Base-by-base conservation (phyloP, 1,140 invertebrate species). In the Drosophila kohkoa region DNA sequence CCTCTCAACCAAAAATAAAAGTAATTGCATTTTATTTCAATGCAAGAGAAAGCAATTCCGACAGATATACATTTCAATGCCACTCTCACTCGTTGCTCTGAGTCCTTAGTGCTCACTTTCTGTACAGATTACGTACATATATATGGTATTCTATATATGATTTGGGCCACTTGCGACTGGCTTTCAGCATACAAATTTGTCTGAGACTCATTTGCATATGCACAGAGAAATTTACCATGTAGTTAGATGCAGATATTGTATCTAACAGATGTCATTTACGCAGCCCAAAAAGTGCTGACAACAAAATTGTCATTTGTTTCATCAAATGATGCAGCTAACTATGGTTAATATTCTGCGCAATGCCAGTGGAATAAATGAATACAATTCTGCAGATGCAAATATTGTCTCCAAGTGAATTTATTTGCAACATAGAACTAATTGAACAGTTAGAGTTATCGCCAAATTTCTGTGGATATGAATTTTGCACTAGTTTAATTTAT, bases 11-110 rank as follows among this genome's bases (percentile, higher is more conserved):
- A 38, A 66, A 65, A 83, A 83, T 70, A 75, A 83, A 82, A 80
- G 77, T 83, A 88, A 89, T 89, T 88, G 80, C 81, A 83, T 81
- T 82, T 85, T 75, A 89, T 89, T 81, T 75, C 77, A 68, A 63
- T 54, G 60, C 62, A 72, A 66, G 57, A n/a, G 30, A 41, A 28
- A 51, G 30, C 54, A 69, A 59, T 49, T 58, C 28, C 30, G 49
- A 49, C 32, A 57, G n/a, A 48, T 20, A n/a, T 28, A 20, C 3
- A 60, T 41, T n/a, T 15, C 35, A 38, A 13, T 13, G 5, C n/a
- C n/a, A 25, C 20, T 25, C 20, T 25, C 20, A 25, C 20, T 25
- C 20, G 20, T 1, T 13, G 0, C 41, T 43, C 41, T n/a, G 41
- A 13, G 11, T 43, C 41, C 41, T 43, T 43, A 13, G 41, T 5